phyloP scores from a whole-genome alignment of 1,140 invertebrate genomes.

The Brachystomella parvula region DNA sequence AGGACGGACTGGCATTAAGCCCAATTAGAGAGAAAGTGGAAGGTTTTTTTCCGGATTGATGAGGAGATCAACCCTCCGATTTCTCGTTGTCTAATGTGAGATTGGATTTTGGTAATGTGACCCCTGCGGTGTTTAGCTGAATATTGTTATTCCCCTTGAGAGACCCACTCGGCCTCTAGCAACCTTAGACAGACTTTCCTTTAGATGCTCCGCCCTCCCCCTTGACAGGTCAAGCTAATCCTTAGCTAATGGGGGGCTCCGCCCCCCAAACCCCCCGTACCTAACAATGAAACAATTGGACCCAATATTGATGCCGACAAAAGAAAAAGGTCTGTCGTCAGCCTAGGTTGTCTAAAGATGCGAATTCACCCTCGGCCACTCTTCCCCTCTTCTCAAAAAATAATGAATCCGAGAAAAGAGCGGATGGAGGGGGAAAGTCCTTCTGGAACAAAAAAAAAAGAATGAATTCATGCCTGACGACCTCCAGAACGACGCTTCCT shows the following conservation, averaged over 20 bases:
- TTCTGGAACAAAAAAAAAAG: not conserved
- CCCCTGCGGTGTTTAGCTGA: constrained; percentile 9
- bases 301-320: too few species aligned
- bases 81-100: not conserved
- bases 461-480: constrained; percentile 8
- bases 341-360: too few species aligned
- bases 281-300: too few species aligned
- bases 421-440: not conserved
- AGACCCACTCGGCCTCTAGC: too few species aligned
- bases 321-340: too few species aligned
- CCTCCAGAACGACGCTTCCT: not conserved
- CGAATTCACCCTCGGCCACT: too few species aligned
- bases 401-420: not conserved
- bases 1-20: not conserved
- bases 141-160: constrained; percentile 7
- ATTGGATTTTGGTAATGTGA: constrained; percentile 10
- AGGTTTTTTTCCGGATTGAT: not conserved
- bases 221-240: too few species aligned
- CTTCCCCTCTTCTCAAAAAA: not conserved
- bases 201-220: too few species aligned
- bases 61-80: not conserved
- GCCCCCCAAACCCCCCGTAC: too few species aligned
- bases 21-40: not conserved
- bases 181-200: too few species aligned
- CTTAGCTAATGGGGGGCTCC: too few species aligned